phyloP scores from a whole-genome alignment of 2,113 vertebrate genomes.

The Sciurus niger region DNA sequence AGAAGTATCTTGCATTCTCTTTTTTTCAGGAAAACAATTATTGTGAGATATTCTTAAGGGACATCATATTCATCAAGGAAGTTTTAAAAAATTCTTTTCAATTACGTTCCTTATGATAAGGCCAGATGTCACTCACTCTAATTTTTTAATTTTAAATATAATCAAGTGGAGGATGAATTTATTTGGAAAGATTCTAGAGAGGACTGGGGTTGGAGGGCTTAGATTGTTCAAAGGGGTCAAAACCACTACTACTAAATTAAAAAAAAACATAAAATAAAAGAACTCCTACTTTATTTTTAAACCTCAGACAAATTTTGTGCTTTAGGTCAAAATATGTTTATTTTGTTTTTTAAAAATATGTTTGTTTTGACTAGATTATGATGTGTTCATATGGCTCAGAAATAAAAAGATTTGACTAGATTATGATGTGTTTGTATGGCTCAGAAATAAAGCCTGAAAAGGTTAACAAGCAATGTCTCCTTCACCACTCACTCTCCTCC shows the following conservation, averaged over 20 bases:
- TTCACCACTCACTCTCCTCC: not conserved
- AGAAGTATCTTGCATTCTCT: slow-evolving; percentile 19
- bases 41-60: slow-evolving; percentile 8
- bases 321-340: slow-evolving; percentile 16
- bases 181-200: not conserved
- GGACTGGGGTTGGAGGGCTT: not conserved
- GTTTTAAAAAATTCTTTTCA: not conserved
- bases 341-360: not conserved
- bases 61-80: not conserved
- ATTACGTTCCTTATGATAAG: slow-evolving; percentile 38
- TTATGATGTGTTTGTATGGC: not conserved
- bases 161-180: not conserved
- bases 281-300: not conserved
- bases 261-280: not conserved
- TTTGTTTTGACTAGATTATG: not conserved
- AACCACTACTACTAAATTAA: not conserved
- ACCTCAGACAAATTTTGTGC: not conserved
- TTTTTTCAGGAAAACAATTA: slow-evolving; percentile 57
- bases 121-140: not conserved
- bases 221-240: not conserved
- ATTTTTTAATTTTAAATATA: slow-evolving; percentile 46
- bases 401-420: slow-evolving; percentile 18
- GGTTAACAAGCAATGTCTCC: not conserved
- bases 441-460: slow-evolving; percentile 23
- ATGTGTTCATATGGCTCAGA: not conserved